Evolutionary conservation across 2,888 invertebrate species (phyloP).

Genomic region (Blera fallax): DNA sequence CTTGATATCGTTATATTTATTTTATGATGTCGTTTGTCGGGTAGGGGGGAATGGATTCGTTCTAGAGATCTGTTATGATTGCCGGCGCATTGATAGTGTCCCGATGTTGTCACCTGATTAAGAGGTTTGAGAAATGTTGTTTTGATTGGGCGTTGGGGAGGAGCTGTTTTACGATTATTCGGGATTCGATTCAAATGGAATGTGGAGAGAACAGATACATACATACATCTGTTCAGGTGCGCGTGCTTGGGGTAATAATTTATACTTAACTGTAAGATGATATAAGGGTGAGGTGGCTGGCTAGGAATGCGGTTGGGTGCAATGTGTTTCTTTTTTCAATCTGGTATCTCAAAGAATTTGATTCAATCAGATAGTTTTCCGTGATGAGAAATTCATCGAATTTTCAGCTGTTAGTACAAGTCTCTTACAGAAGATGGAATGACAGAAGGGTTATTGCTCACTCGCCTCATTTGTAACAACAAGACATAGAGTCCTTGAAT

Average conservation of each 20-base stretch:
- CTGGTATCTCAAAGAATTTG: too few relatives aligned
- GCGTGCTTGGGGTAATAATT: conserved; percentile 60
- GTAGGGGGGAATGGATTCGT: conserved; percentile 5
- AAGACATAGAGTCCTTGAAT: too few relatives aligned
- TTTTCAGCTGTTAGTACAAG: too few relatives aligned
- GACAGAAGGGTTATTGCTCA: too few relatives aligned
- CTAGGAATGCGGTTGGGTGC: background rate
- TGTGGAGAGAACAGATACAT: background rate
- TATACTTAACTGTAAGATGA: conserved; percentile 25
- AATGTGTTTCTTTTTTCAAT: background rate
- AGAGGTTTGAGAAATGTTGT: conserved; percentile 55
- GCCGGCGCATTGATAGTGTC: conserved; percentile 51
- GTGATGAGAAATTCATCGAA: too few relatives aligned
- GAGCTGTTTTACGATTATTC: conserved; percentile 40
- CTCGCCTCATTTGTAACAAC: too few relatives aligned
- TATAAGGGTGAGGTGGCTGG: background rate
- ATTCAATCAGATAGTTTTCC: too few relatives aligned
- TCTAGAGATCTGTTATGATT: conserved; percentile 52
- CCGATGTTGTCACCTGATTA: conserved; percentile 72
- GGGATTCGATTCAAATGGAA: conserved; percentile 8
- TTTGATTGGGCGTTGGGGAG: conserved; percentile 53
- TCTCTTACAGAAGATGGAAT: too few relatives aligned
- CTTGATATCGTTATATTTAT: conserved; percentile 53
- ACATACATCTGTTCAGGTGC: conserved; percentile 62
- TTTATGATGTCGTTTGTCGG: conserved; percentile 35